phyloP scores from a whole-genome alignment of 2,888 invertebrate species.

The Tetragnatha montana region DNA sequence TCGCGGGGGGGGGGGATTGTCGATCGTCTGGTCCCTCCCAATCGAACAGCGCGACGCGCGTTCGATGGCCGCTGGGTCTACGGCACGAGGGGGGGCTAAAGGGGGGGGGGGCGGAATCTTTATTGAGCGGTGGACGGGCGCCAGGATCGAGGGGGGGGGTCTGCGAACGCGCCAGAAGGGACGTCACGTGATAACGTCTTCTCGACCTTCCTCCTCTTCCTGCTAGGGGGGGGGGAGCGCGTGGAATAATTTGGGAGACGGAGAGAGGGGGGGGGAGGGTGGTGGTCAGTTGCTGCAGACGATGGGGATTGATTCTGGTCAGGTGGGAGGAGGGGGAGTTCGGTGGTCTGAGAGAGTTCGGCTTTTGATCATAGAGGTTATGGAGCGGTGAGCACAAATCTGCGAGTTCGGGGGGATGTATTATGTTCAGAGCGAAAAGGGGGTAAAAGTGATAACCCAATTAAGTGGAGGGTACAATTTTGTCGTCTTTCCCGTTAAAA shows the following conservation, averaged over 20 bases:
- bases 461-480: too few species aligned
- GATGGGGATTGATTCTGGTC: constrained; percentile 32
- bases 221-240: constrained; percentile 6
- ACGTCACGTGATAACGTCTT: constrained; percentile 71
- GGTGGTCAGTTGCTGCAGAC: constrained; percentile 30
- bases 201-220: constrained; percentile 54
- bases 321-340: constrained; percentile 7
- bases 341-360: background rate
- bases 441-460: too few species aligned
- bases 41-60: constrained; percentile 49
- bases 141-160: constrained; percentile 49
- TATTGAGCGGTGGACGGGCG: constrained; percentile 70
- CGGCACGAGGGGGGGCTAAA: constrained; percentile 13
- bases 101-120: constrained; percentile 20
- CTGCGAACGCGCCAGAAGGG: constrained; percentile 70
- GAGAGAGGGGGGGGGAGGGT: constrained; percentile 40
- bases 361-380: background rate
- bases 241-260: background rate
- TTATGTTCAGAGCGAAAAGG: too few species aligned
- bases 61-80: constrained; percentile 60
- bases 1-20: constrained; percentile 6
- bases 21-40: background rate
- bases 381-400: constrained; percentile 31
- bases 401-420: constrained; percentile 1
- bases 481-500: too few species aligned